Percentiles rank a stretch among this genome's conserved stretches.
Evolutionary conservation across 1,140 invertebrate genomes (phyloP).

Genomic region (Cotesia vestalis): DNA sequence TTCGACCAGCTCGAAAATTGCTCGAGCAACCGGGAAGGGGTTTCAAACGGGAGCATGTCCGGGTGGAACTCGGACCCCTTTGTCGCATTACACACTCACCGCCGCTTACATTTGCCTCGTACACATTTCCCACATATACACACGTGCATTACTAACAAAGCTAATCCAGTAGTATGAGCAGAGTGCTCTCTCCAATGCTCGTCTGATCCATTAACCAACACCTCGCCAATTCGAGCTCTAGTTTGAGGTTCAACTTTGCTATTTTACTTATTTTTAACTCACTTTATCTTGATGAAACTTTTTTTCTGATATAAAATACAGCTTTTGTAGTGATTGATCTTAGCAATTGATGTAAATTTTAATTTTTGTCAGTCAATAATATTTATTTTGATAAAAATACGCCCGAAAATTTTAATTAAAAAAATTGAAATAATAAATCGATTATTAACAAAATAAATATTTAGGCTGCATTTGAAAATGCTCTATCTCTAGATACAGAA

Average conservation of each 20-base stretch:
- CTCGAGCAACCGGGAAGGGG: slow-evolving; percentile 25
- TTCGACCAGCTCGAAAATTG: slow-evolving; percentile 48
- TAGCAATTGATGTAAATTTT: too few species aligned
- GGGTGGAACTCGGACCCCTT: not conserved
- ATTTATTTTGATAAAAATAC: too few species aligned
- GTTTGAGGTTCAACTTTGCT: not conserved
- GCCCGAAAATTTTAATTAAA: too few species aligned
- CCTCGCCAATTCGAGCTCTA: not conserved
- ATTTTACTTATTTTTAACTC: not conserved
- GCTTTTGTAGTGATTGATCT: too few species aligned
- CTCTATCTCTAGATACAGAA: too few species aligned
- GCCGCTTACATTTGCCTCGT: slow-evolving; percentile 5
- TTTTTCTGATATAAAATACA: too few species aligned
- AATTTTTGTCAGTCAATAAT: too few species aligned
- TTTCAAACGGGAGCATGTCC: slow-evolving; percentile 5
- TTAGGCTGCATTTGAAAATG: too few species aligned
- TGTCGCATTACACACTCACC: slow-evolving; percentile 3
- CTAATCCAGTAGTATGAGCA: slow-evolving; percentile 24
- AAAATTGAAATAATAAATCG: too few species aligned
- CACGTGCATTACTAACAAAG: slow-evolving; percentile 24
- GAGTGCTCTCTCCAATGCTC: not conserved
- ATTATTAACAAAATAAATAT: too few species aligned
- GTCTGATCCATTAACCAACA: slow-evolving; percentile 21
- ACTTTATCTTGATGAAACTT: not conserved
- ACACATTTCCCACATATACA: not conserved